A percentile compares a stretch with the other conserved stretches of the same genome.
Conservation (phyloP, 2,113 vertebrate genomes). For the Dromiciops gliroides region DNA sequence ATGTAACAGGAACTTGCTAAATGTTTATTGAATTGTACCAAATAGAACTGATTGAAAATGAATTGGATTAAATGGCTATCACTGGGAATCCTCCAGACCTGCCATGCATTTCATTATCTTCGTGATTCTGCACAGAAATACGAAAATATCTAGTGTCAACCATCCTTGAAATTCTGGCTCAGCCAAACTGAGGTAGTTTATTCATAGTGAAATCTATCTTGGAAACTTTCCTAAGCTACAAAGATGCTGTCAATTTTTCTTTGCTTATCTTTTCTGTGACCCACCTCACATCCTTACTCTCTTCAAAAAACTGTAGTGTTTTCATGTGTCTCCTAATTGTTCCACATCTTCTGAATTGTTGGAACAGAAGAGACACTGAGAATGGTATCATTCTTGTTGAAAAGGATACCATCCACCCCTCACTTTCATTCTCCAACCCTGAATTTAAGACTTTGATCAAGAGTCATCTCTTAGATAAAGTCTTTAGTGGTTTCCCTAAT, state of each 20-base stretch:
- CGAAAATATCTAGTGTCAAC: not conserved
- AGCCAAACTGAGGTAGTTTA: not conserved
- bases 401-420: not conserved
- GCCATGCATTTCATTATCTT: not conserved
- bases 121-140: not conserved
- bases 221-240: not conserved
- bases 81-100: not conserved
- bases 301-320: not conserved
- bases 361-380: not conserved
- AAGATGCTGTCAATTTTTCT: not conserved
- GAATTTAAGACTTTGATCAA: not conserved
- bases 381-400: not conserved
- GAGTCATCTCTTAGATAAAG: not conserved
- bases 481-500: not conserved
- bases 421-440: not conserved
- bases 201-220: not conserved
- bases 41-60: not conserved
- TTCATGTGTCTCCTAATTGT: not conserved
- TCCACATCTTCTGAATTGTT: not conserved
- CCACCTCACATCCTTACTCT: not conserved
- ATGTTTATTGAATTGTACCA: not conserved
- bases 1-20: not conserved
- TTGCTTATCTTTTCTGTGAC: not conserved
- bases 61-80: not conserved
- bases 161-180: not conserved